phyloP scores from a whole-genome alignment of 2,888 invertebrate genomes.

The Eulithis testata region DNA sequence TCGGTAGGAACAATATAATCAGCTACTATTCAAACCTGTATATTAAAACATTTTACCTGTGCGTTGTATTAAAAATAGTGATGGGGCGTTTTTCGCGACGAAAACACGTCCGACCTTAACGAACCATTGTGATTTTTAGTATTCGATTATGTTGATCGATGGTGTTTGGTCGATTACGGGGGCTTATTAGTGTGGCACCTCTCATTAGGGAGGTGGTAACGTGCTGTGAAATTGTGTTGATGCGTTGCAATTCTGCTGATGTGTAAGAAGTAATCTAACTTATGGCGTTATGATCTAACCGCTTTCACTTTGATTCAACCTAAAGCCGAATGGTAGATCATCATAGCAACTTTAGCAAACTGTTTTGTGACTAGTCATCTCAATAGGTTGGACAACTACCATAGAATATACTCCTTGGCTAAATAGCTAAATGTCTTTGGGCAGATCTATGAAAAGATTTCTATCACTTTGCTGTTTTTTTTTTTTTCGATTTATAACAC shows the following conservation, averaged over 20 bases:
- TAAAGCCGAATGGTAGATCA: too few relatives aligned
- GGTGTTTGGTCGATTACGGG: constrained; percentile 54
- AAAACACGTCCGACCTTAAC: constrained; percentile 64
- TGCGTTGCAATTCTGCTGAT: constrained; percentile 33
- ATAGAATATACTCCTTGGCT: too few relatives aligned
- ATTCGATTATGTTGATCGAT: constrained; percentile 79
- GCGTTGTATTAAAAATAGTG: constrained; percentile 78
- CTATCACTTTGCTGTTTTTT: too few relatives aligned
- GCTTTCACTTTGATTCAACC: too few relatives aligned
- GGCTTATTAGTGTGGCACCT: constrained; percentile 47
- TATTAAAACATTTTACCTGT: constrained; percentile 56
- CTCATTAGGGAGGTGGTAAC: constrained; percentile 49
- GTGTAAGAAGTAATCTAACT: neutral
- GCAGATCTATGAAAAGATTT: too few relatives aligned
- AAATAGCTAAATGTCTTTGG: too few relatives aligned
- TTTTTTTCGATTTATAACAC: too few relatives aligned
- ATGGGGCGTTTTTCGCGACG: constrained; percentile 67
- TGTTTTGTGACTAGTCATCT: too few relatives aligned
- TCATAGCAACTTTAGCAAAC: too few relatives aligned
- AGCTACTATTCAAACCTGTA: constrained; percentile 72
- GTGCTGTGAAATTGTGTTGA: constrained; percentile 51
- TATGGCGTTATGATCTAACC: too few relatives aligned
- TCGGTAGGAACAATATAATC: constrained; percentile 81
- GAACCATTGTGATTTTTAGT: constrained; percentile 79
- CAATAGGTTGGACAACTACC: too few relatives aligned